Conservation (phyloP, 2,797 vertebrate species). For the Octomys mimax region DNA sequence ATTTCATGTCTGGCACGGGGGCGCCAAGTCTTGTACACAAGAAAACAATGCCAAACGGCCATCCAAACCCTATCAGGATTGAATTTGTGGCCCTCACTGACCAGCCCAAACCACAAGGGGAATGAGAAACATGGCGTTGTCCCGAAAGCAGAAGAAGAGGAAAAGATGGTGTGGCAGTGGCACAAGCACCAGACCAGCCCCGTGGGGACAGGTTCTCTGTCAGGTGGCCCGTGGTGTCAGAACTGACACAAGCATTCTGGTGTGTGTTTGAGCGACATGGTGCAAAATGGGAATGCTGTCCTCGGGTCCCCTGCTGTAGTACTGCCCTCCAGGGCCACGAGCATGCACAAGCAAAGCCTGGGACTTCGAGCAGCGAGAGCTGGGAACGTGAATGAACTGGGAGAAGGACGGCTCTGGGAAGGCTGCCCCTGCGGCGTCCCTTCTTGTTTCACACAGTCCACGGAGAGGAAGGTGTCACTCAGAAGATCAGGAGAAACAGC, state of each 20-base stretch:
- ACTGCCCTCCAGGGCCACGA: background rate
- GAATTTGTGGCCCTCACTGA: background rate
- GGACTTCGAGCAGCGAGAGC: too few species aligned
- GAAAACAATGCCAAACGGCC: background rate
- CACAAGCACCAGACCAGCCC: accelerated
- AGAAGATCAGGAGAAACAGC: accelerated
- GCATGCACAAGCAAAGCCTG: too few species aligned
- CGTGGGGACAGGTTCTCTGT: background rate
- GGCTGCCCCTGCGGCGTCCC: too few species aligned
- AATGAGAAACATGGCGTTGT: background rate
- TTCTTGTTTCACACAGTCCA: background rate
- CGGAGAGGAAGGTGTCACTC: background rate
- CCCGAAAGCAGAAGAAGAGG: background rate
- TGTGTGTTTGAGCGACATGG: accelerated
- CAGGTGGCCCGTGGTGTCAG: accelerated
- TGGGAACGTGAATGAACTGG: background rate
- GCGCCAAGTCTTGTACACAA: background rate
- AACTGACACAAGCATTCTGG: accelerated
- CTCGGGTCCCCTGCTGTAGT: background rate
- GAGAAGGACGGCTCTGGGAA: accelerated
- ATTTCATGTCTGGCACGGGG: background rate
- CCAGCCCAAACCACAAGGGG: background rate
- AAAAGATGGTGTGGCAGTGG: accelerated
- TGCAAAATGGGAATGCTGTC: background rate
- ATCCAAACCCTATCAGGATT: background rate